Percentiles rank a stretch among this genome's conserved stretches.
These are phyloP conservation scores for Mastomys natalensis DNA, from an alignment of 2,113 vertebrate species.

Conservation along the genomic window DNA sequence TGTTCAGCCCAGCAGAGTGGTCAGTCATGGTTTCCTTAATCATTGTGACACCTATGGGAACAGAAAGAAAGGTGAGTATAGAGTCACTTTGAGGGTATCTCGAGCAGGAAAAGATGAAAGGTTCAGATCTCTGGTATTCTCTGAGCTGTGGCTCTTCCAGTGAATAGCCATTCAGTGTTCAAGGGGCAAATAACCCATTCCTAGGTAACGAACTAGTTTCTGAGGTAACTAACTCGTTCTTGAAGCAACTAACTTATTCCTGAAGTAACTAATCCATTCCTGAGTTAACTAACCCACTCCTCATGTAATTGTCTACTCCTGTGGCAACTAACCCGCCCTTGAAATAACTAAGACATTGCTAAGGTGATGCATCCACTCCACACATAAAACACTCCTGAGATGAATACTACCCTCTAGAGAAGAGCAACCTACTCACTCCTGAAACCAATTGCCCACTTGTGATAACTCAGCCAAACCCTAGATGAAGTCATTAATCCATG, in stretches of 20 bases:
- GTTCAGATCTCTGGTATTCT: background rate
- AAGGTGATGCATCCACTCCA: background rate
- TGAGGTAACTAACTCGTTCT: background rate
- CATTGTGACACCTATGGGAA: background rate
- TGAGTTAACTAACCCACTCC: background rate
- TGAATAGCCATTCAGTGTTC: background rate
- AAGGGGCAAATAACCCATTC: background rate
- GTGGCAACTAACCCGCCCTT: background rate
- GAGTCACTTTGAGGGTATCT: background rate
- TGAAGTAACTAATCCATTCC: background rate
- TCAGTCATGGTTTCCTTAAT: rapidly evolving
- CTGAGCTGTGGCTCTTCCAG: background rate
- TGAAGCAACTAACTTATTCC: background rate
- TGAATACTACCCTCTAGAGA: background rate
- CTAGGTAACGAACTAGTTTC: background rate
- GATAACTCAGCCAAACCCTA: too few relatives aligned
- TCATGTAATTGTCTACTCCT: background rate
- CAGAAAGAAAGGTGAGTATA: background rate
- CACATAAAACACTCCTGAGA: background rate
- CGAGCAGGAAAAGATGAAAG: background rate
- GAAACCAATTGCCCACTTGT: background rate
- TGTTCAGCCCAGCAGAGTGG: rapidly evolving
- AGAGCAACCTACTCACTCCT: background rate
- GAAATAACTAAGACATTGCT: background rate
- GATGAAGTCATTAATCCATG: background rate